Evolutionary conservation across 2,888 invertebrate species (phyloP).

Genomic region (Antitype chi): DNA sequence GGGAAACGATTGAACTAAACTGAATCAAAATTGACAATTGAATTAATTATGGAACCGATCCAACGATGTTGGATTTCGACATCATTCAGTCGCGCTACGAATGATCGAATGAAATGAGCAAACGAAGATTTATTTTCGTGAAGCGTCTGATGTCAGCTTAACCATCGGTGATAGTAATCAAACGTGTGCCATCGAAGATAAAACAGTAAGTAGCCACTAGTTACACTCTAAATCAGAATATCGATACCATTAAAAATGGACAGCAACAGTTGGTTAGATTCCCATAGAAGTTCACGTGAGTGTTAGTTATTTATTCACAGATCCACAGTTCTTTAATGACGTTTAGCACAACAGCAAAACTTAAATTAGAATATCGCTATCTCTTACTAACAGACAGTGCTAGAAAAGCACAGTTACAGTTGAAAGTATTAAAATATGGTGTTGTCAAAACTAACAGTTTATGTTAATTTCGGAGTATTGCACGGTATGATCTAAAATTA

Average conservation of each 20-base stretch:
- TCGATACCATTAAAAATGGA: background rate
- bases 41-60: background rate
- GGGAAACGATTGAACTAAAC: background rate
- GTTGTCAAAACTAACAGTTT: background rate
- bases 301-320: background rate
- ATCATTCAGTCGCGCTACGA: background rate
- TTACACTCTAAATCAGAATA: background rate
- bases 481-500: background rate
- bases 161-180: background rate
- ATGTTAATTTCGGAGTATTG: background rate
- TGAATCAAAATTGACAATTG: background rate
- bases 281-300: background rate
- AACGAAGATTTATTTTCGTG: background rate
- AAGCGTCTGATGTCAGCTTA: background rate
- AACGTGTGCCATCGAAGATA: background rate
- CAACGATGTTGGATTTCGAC: too few relatives aligned
- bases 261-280: background rate
- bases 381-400: background rate
- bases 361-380: background rate
- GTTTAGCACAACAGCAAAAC: background rate
- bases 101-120: background rate
- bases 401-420: background rate
- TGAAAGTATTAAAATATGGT: background rate
- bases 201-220: background rate
- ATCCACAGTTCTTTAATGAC: background rate